phyloP scores from a whole-genome alignment of 2,797 vertebrate genomes.

The Telmatherina bonti region DNA sequence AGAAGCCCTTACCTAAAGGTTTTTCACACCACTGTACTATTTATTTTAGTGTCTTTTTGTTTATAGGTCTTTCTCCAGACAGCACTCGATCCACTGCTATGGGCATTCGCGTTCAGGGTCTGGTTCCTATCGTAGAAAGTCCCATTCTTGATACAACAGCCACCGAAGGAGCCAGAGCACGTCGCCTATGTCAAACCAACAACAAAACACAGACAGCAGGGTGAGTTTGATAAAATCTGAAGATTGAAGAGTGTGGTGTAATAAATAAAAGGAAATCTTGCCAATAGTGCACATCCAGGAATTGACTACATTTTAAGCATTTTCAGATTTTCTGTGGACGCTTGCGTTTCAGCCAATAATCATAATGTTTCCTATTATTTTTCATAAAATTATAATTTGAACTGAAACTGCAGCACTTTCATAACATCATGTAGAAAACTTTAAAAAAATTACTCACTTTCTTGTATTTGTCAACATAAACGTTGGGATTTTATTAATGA shows the following conservation, averaged over 20 bases:
- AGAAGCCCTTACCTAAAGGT: neutral
- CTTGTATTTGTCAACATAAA: neutral
- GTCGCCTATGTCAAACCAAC: slow-evolving; percentile 92
- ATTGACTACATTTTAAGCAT: too few species aligned
- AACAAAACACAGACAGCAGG: slow-evolving; percentile 89
- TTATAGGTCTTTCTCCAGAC: slow-evolving; percentile 88
- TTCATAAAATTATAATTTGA: neutral
- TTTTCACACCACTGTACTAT: neutral
- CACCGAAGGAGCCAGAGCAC: slow-evolving; percentile 89
- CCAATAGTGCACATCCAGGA: neutral
- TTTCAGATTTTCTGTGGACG: neutral
- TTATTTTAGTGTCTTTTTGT: neutral
- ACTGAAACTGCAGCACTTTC: neutral
- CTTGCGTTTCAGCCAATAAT: neutral
- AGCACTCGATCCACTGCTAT: slow-evolving; percentile 89
- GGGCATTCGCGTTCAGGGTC: slow-evolving; percentile 91
- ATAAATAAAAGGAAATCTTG: neutral
- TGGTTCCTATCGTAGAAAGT: slow-evolving; percentile 88
- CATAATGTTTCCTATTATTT: neutral
- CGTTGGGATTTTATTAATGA: neutral
- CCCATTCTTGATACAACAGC: slow-evolving; percentile 90
- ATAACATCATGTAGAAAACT: neutral
- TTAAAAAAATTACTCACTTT: neutral
- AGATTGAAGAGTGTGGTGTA: neutral
- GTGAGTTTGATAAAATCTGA: slow-evolving; percentile 77